These are phyloP conservation scores for Cerceris rybyensis DNA, from an alignment of 2,888 invertebrate genomes.

Conservation along the genomic window DNA sequence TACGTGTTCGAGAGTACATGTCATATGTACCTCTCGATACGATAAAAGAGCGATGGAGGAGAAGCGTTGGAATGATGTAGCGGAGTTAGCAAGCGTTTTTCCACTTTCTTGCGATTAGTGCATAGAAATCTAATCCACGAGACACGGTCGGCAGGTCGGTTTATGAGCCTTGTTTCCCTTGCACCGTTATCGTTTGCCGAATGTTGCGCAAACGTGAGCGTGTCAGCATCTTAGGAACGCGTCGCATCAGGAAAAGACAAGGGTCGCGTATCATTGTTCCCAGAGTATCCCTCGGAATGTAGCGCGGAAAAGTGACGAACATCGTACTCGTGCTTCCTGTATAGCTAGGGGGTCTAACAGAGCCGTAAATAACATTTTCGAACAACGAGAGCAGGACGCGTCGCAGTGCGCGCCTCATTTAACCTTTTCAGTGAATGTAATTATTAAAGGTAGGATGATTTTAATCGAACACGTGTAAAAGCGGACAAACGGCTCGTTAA, in stretches of 20 bases:
- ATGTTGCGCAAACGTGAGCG: neutral
- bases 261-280: neutral
- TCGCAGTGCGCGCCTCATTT: slow-evolving; percentile 60
- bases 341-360: slow-evolving; percentile 47
- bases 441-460: slow-evolving; percentile 66
- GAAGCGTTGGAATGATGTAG: too few relatives aligned
- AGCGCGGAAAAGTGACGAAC: slow-evolving; percentile 35
- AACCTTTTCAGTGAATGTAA: slow-evolving; percentile 57
- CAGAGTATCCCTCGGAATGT: slow-evolving; percentile 22
- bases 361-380: slow-evolving; percentile 60
- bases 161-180: too few relatives aligned
- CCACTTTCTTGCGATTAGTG: too few relatives aligned
- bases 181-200: too few relatives aligned
- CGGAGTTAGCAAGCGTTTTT: too few relatives aligned
- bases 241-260: slow-evolving; percentile 22
- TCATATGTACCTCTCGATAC: too few relatives aligned
- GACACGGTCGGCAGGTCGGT: too few relatives aligned
- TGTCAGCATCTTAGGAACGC: slow-evolving; percentile 8
- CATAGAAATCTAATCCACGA: too few relatives aligned
- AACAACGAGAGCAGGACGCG: slow-evolving; percentile 46
- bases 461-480: slow-evolving; percentile 49
- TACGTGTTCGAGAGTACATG: too few relatives aligned
- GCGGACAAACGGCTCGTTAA: slow-evolving; percentile 68
- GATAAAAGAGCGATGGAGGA: too few relatives aligned
- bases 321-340: slow-evolving; percentile 29